phyloP scores from a whole-genome alignment of 2,113 vertebrate genomes.

The Bambusicola thoracicus region DNA sequence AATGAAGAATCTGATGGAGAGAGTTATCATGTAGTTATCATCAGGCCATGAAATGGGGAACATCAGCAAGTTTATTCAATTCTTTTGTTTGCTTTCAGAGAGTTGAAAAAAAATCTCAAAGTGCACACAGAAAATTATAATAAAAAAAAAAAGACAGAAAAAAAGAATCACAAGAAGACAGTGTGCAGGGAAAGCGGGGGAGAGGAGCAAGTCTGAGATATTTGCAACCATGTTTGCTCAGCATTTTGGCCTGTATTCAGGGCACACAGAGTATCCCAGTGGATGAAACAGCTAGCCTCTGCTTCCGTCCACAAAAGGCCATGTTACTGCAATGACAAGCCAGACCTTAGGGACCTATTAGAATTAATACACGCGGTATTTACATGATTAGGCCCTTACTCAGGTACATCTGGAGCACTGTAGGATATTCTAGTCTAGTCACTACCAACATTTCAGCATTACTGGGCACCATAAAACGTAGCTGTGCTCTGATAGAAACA shows the following conservation, averaged over 20 bases:
- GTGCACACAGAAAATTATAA: neutral
- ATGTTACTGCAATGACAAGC: neutral
- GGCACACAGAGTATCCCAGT: neutral
- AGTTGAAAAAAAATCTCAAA: constrained; percentile 13
- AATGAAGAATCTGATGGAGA: constrained; percentile 63
- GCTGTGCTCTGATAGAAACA: neutral
- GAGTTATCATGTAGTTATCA: constrained; percentile 54
- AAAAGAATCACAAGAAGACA: neutral
- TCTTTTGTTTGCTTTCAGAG: constrained; percentile 40
- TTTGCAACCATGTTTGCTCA: neutral
- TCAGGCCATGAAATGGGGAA: constrained; percentile 62
- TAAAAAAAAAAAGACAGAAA: neutral
- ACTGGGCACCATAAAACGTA: neutral
- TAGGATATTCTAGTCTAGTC: neutral
- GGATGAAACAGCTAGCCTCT: neutral
- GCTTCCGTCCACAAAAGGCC: neutral
- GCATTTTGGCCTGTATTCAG: neutral
- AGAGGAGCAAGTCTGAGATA: neutral
- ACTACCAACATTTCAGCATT: neutral
- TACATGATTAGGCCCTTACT: neutral
- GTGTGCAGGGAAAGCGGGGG: neutral
- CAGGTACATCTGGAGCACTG: neutral
- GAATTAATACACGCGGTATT: neutral
- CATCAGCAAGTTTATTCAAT: constrained; percentile 62
- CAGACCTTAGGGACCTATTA: neutral